Evolutionary conservation across 2,113 vertebrate species (phyloP).

Genomic region (Saccopteryx leptura): DNA sequence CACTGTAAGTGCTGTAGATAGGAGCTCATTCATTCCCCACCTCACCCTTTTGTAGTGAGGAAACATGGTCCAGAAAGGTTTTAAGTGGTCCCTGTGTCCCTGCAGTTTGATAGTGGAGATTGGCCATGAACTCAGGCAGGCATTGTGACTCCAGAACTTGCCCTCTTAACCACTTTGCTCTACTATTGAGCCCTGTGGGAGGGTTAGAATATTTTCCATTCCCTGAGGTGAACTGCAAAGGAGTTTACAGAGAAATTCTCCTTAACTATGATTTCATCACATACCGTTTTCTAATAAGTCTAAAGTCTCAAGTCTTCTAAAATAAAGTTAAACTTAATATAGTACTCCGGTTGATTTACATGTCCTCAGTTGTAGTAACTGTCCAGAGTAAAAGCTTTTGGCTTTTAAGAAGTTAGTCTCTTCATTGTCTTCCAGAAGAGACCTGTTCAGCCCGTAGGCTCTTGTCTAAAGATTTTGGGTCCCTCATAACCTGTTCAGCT

Average conservation of each 20-base stretch:
- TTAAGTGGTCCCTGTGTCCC: not conserved
- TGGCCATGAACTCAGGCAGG: not conserved
- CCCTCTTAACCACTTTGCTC: not conserved
- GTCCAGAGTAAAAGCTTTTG: not conserved
- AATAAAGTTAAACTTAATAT: slow-evolving; percentile 33
- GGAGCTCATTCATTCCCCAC: not conserved
- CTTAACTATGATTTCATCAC: not conserved
- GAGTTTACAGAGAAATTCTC: not conserved
- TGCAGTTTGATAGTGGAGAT: not conserved
- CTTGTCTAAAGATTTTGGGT: not conserved
- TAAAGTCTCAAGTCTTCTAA: not conserved
- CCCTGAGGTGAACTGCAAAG: not conserved
- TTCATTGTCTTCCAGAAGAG: not conserved
- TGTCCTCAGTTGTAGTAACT: not conserved
- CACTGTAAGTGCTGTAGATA: not conserved
- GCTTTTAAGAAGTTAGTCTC: not conserved
- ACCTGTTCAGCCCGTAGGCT: not conserved
- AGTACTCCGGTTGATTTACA: not conserved
- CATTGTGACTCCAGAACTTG: not conserved
- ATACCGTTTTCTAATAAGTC: not conserved
- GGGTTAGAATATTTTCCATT: not conserved
- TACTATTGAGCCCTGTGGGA: not conserved
- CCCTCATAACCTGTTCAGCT: not conserved
- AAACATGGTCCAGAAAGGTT: not conserved
- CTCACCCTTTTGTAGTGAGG: not conserved